phyloP scores from a whole-genome alignment of 2,797 vertebrate species.

The Micrastur ruficollis region DNA sequence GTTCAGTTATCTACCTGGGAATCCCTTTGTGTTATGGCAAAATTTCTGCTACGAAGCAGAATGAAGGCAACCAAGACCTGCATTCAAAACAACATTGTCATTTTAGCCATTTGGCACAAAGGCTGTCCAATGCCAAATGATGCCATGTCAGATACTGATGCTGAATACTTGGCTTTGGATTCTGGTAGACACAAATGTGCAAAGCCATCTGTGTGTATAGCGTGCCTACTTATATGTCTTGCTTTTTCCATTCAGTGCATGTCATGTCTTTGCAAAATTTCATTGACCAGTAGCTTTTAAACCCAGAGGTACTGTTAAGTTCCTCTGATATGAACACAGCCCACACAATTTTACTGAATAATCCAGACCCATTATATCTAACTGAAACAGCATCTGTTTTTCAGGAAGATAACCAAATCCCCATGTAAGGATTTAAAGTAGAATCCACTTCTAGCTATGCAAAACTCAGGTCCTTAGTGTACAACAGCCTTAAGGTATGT shows the following conservation, averaged over 20 bases:
- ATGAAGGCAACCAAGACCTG: not conserved
- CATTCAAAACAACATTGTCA: not conserved
- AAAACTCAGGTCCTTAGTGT: not conserved
- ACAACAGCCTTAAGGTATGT: not conserved
- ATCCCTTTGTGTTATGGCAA: not conserved
- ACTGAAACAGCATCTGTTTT: not conserved
- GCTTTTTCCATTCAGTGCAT: not conserved
- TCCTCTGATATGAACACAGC: not conserved
- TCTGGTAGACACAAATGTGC: not conserved
- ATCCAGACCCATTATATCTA: not conserved
- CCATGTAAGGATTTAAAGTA: not conserved
- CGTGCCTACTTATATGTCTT: not conserved
- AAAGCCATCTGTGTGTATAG: not conserved
- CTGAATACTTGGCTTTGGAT: not conserved
- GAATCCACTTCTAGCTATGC: not conserved
- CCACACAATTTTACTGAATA: not conserved
- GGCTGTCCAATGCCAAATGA: not conserved
- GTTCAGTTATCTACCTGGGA: not conserved
- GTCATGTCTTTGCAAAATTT: not conserved
- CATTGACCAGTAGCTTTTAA: not conserved
- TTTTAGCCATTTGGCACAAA: not conserved
- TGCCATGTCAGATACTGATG: not conserved
- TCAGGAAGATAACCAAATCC: not conserved
- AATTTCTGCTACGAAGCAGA: not conserved
- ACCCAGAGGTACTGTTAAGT: not conserved